Evolutionary conservation across 2,113 vertebrate species (phyloP), one percentile per base, ranked within the genome.

Genomic region (Polypterus senegalus): DNA sequence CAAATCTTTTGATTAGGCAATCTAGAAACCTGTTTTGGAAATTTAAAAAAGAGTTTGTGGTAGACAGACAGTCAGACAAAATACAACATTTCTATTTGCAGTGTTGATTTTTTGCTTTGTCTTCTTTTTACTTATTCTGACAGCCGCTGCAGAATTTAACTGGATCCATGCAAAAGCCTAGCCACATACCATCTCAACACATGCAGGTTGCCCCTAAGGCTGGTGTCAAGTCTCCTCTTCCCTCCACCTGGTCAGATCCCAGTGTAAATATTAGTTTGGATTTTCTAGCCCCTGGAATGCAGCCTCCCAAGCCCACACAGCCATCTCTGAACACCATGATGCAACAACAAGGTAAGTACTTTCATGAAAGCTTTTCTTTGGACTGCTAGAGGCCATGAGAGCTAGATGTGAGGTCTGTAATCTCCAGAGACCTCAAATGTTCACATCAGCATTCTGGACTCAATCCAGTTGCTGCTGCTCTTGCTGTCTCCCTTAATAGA

Each of bases 251-350:
- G 96, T 93, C 92, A 60, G 93, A 98, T 76, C 87, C 83, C 73
- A 89, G 88, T 11, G 91, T 98, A 71, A 94, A 98, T 83, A 98
- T 98, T 83, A 97, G 87, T 78, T 87, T 98, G 76, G 96, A 98
- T 84, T 97, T 91, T 79, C 86, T 98, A 76, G 81, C 88, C 58
- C 94, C 92, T 58, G 94, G 95, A 69, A 86, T 89, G 79, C 92
- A 92, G 63, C 88, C 92, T 65, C 91, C 92, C 64, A 97, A 94
- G 74, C 86, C 86, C 7, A 82, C 81, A 61, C 96, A 97, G 73
- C 96, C 96, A 61, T 92, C 84, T 0, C 92, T 98, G 51, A 94
- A 91, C 66, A 89, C 89, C 57, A 94, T 97, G 83, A 96, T 98
- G 76, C 94, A 97, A 61, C 94, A 93, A 63, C 93, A 97, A 61